Evolutionary conservation across 2,888 invertebrate species (phyloP).

Genomic region (Perizoma flavofasciatum): DNA sequence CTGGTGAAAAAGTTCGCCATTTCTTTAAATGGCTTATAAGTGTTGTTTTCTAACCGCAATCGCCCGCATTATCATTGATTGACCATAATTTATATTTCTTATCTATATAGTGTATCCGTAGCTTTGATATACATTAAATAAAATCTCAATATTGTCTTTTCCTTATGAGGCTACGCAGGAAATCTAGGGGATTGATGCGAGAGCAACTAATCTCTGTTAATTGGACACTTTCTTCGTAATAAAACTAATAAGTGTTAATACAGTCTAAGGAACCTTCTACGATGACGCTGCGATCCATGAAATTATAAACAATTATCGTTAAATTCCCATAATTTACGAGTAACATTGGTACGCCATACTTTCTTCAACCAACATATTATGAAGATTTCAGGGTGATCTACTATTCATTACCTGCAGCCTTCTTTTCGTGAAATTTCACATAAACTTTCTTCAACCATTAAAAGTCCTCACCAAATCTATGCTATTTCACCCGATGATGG

Average conservation of each 20-base stretch:
- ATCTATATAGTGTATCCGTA: conserved; percentile 38
- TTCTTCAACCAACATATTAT: too few species aligned
- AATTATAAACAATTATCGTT: neutral
- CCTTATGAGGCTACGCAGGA: conserved; percentile 11
- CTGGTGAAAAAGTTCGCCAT: conserved; percentile 37
- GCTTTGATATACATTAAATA: conserved; percentile 4
- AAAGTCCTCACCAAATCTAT: too few species aligned
- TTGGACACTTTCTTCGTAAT: conserved; percentile 26
- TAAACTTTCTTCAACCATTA: too few species aligned
- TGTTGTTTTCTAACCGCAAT: conserved; percentile 60
- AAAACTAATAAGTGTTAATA: conserved; percentile 7
- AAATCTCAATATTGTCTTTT: conserved; percentile 14
- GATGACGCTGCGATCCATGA: neutral
- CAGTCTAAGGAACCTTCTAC: neutral
- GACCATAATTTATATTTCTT: conserved; percentile 44
- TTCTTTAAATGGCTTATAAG: conserved; percentile 48
- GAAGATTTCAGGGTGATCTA: too few species aligned
- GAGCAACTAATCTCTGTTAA: conserved; percentile 14
- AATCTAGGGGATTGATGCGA: conserved; percentile 11
- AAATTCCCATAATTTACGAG: too few species aligned
- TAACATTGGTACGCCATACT: too few species aligned
- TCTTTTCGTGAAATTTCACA: too few species aligned
- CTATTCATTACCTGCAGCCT: too few species aligned
- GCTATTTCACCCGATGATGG: too few species aligned
- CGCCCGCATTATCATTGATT: conserved; percentile 39